phyloP scores from a whole-genome alignment of 2,888 invertebrate genomes.

The Cepaea hortensis region DNA sequence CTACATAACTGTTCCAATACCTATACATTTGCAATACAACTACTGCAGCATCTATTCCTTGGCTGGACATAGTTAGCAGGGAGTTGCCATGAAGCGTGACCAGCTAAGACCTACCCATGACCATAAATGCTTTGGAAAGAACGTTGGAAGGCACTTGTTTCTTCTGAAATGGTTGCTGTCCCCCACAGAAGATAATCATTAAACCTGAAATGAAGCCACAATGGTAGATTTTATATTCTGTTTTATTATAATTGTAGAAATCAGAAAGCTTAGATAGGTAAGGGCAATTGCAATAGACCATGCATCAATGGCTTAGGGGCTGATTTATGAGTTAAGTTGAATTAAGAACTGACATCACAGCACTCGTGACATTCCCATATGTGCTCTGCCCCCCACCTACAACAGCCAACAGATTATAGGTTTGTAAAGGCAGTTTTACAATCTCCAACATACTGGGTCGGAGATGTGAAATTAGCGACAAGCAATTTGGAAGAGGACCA shows the following conservation, averaged over 20 bases:
- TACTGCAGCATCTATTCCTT: not conserved
- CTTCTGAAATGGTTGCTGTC: slow-evolving; percentile 57
- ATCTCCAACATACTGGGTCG: too few relatives aligned
- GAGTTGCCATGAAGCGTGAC: too few relatives aligned
- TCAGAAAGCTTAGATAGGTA: not conserved
- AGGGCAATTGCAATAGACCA: too few relatives aligned
- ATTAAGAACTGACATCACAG: too few relatives aligned
- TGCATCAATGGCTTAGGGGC: too few relatives aligned
- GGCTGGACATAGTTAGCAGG: not conserved
- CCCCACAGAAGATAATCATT: slow-evolving; percentile 60
- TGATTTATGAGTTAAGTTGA: too few relatives aligned
- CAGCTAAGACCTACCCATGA: not conserved
- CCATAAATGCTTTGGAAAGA: slow-evolving; percentile 50
- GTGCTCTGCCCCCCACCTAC: too few relatives aligned
- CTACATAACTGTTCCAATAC: not conserved
- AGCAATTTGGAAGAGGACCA: too few relatives aligned
- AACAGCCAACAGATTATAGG: too few relatives aligned
- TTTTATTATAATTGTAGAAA: not conserved
- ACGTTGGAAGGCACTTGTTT: slow-evolving; percentile 62
- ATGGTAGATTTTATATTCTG: not conserved
- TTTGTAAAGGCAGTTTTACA: too few relatives aligned
- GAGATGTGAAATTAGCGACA: too few relatives aligned
- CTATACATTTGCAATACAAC: not conserved
- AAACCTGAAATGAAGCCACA: slow-evolving; percentile 57
- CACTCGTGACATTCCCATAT: too few relatives aligned